Conservation (phyloP, 2,888 invertebrate genomes). For the Protophormia terraenovae region DNA sequence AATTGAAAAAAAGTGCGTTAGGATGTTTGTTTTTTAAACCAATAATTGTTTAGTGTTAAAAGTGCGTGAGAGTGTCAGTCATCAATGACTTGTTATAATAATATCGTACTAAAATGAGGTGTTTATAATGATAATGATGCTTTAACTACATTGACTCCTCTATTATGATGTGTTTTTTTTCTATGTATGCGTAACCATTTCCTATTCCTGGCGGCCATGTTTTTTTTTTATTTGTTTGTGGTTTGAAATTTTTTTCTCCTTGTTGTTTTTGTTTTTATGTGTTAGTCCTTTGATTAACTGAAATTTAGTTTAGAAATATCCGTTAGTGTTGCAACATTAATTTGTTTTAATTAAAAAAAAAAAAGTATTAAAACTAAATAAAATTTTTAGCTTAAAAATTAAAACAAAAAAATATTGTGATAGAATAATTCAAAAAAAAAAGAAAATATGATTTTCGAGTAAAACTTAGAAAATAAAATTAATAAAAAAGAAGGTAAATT, state of each 20-base stretch:
- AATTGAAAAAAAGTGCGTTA: not conserved
- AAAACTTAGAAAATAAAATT: not conserved
- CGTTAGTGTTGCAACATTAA: constrained; percentile 77
- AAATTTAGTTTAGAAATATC: constrained; percentile 79
- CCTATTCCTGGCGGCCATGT: constrained; percentile 37
- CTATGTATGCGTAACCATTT: constrained; percentile 43
- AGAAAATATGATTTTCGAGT: not conserved
- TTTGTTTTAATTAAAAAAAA: constrained; percentile 69
- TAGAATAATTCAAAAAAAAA: constrained; percentile 11
- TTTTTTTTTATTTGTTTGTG: constrained; percentile 23
- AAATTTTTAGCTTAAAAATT: constrained; percentile 32
- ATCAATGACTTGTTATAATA: too few species aligned
- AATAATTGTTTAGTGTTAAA: not conserved
- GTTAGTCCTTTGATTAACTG: constrained; percentile 75
- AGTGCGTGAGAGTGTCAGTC: not conserved
- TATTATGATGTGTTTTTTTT: not conserved
- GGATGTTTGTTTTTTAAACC: not conserved
- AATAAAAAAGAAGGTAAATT: not conserved
- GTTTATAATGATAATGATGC: constrained; percentile 4
- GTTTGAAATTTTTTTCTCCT: constrained; percentile 3
- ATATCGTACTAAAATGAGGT: constrained; percentile 1
- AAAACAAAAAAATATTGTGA: constrained; percentile 43
- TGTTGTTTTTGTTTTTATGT: constrained; percentile 58
- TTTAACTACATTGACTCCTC: constrained; percentile 3
- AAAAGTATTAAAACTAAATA: constrained; percentile 53